Percentiles rank a stretch among this genome's conserved stretches.
These are phyloP conservation scores for Zosterops pallidus DNA, from an alignment of 2,113 vertebrate genomes.

Conservation along the genomic window DNA sequence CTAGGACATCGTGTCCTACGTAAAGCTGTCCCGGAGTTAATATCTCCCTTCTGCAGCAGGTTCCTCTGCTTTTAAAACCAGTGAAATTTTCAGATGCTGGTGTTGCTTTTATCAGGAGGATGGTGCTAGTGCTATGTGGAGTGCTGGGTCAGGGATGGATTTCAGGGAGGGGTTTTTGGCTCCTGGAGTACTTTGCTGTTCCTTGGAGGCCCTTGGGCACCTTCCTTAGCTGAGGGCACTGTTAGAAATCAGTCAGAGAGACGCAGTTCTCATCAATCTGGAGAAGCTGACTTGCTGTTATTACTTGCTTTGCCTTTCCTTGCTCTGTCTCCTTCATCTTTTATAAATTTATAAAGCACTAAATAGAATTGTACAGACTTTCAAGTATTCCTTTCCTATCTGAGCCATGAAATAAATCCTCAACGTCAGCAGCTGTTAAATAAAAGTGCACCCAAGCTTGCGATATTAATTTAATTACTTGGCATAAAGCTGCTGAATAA, in stretches of 20 bases:
- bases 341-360: neutral
- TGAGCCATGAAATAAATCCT: neutral
- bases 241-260: neutral
- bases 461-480: neutral
- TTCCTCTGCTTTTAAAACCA: neutral
- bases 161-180: neutral
- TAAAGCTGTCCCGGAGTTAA: neutral
- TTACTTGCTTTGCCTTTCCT: neutral
- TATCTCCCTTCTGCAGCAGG: neutral
- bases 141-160: neutral
- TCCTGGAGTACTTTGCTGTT: neutral
- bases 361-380: neutral
- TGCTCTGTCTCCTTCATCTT: neutral
- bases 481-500: neutral
- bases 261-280: neutral
- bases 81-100: neutral
- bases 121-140: neutral
- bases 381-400: neutral
- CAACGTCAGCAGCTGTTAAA: neutral
- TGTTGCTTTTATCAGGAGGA: neutral
- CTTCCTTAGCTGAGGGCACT: neutral
- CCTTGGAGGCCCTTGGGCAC: neutral
- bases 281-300: neutral
- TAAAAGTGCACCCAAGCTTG: neutral
- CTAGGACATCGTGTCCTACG: rapidly evolving